Percentiles rank a stretch among this genome's conserved stretches.
Conservation (phyloP, 1,140 invertebrate genomes). For the Drosophila burlai region DNA sequence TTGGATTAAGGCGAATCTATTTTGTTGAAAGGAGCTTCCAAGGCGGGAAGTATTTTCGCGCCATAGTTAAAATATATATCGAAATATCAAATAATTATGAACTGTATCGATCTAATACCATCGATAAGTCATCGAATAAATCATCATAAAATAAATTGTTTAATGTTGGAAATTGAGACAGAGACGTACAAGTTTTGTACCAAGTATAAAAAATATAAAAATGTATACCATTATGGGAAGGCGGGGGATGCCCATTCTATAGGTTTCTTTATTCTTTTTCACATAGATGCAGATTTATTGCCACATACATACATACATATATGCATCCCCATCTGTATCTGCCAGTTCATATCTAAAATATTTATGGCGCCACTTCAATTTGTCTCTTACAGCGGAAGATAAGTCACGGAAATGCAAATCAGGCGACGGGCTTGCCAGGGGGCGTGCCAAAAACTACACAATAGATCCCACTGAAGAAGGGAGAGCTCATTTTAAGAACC, state of each 20-base stretch:
- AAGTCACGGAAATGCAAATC: conserved; percentile 45
- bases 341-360: conserved; percentile 38
- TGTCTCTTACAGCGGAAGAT: conserved; percentile 46
- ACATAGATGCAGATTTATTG: conserved; percentile 28
- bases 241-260: not conserved
- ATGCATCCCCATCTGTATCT: conserved; percentile 31
- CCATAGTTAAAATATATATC: conserved; percentile 3
- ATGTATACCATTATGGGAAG: not conserved
- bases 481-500: conserved; percentile 23
- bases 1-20: no score
- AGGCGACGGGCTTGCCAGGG: conserved; percentile 26
- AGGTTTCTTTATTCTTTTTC: not conserved
- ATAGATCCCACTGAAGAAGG: conserved; percentile 6
- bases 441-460: conserved; percentile 10
- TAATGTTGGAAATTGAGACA: no score
- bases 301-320: not conserved
- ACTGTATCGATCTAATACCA: no score
- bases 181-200: no score
- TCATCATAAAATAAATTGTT: no score
- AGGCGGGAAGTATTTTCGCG: not conserved
- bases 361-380: conserved; percentile 48
- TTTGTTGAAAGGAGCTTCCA: conserved; percentile 3
- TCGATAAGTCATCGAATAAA: no score
- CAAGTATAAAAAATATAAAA: no score
- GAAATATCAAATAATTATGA: no score